Conservation (phyloP, 2,113 vertebrate genomes). For the Anarrhichthys ocellatus region DNA sequence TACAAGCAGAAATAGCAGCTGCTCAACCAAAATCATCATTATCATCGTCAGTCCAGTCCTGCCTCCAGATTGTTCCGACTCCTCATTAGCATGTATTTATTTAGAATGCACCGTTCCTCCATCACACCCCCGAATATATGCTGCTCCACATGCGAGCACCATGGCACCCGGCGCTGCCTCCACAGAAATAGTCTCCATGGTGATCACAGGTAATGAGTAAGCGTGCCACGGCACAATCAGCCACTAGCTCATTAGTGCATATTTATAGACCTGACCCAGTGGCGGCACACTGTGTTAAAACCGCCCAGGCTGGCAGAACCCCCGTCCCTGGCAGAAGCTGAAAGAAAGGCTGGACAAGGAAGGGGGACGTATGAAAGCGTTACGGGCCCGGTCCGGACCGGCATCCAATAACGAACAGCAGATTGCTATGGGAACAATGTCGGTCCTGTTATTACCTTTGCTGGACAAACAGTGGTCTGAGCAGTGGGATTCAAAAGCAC, state of each 20-base stretch:
- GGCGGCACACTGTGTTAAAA: constrained; percentile 49
- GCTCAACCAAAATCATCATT: neutral
- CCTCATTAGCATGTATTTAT: constrained; percentile 53
- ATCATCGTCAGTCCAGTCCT: neutral
- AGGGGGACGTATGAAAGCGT: constrained; percentile 39
- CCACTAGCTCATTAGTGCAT: constrained; percentile 69
- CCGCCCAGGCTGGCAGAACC: constrained; percentile 58
- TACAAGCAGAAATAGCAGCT: neutral
- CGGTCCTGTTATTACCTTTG: constrained; percentile 58
- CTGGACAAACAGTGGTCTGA: constrained; percentile 61
- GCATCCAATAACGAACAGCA: constrained; percentile 67
- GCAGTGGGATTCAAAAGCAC: constrained; percentile 39
- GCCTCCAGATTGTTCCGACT: neutral
- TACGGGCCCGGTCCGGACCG: constrained; percentile 46
- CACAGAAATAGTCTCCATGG: constrained; percentile 68
- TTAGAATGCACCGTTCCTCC: constrained; percentile 18
- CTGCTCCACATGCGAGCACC: constrained; percentile 36
- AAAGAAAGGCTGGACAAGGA: constrained; percentile 35
- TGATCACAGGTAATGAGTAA: constrained; percentile 61
- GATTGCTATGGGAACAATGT: constrained; percentile 71
- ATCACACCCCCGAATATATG: constrained; percentile 35
- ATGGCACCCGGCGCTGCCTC: constrained; percentile 54
- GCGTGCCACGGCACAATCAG: constrained; percentile 69
- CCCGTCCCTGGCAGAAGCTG: constrained; percentile 33
- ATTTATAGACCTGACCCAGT: constrained; percentile 70